Conservation (phyloP, 1,140 invertebrate species). For the Adelges cooleyi region DNA sequence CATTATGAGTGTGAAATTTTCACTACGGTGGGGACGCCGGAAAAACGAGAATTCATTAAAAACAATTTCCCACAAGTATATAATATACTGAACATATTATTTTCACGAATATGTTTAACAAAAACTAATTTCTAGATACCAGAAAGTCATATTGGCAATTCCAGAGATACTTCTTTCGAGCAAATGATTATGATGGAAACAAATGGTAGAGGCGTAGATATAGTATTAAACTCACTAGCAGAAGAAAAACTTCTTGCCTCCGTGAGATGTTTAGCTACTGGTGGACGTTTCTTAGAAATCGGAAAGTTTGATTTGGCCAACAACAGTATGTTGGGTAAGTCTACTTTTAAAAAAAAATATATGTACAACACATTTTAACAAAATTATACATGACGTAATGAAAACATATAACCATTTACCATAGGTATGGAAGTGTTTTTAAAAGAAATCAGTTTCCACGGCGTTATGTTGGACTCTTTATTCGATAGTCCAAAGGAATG, state of each 20-base stretch:
- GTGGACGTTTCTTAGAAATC: conserved; percentile 59
- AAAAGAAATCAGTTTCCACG: conserved; percentile 75
- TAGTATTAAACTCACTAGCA: conserved; percentile 65
- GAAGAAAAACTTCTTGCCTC: conserved; percentile 58
- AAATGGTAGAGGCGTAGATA: conserved; percentile 55
- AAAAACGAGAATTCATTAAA: conserved; percentile 57
- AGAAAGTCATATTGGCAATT: conserved; percentile 60
- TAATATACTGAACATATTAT: background rate
- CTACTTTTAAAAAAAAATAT: too few relatives aligned
- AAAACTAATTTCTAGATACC: conserved; percentile 38
- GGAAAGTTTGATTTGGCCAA: conserved; percentile 59
- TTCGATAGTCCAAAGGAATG: conserved; percentile 41
- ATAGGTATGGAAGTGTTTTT: conserved; percentile 55
- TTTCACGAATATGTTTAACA: background rate
- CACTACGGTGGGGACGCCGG: conserved; percentile 55
- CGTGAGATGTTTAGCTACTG: conserved; percentile 49
- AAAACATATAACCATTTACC: too few relatives aligned
- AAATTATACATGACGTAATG: too few relatives aligned
- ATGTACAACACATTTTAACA: too few relatives aligned
- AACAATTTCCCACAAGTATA: conserved; percentile 48
- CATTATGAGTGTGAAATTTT: conserved; percentile 53
- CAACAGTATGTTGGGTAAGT: conserved; percentile 47
- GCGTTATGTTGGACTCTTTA: conserved; percentile 69
- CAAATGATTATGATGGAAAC: conserved; percentile 50
- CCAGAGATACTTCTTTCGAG: conserved; percentile 58